Evolutionary conservation across 2,113 vertebrate genomes (phyloP).

Genomic region (Calcarius ornatus): DNA sequence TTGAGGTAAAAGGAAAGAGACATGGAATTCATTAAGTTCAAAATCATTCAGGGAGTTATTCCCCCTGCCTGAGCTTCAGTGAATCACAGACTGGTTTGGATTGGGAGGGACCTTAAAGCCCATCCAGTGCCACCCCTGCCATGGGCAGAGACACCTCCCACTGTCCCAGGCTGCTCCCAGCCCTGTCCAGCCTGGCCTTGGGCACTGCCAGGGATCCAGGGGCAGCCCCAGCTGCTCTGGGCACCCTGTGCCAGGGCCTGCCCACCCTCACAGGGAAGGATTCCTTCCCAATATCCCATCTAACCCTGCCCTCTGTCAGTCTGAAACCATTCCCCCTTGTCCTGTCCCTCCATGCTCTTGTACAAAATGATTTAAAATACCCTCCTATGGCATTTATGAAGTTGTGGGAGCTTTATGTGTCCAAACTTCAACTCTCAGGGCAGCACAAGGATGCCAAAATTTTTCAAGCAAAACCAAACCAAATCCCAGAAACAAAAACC

Average conservation of each 20-base stretch:
- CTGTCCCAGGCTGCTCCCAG: fast-evolving
- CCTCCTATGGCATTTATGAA: not conserved
- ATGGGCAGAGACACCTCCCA: not conserved
- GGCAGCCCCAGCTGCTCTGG: not conserved
- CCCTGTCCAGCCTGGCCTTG: fast-evolving
- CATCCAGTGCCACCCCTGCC: not conserved
- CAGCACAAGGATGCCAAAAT: not conserved
- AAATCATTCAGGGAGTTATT: not conserved
- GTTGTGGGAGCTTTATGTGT: not conserved
- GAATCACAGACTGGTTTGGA: not conserved
- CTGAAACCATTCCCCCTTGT: fast-evolving
- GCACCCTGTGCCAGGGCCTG: not conserved
- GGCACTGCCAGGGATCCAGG: not conserved
- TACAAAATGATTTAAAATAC: not conserved
- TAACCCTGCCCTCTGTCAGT: not conserved
- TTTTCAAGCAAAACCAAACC: not conserved
- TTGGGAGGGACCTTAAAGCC: not conserved
- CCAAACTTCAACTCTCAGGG: not conserved
- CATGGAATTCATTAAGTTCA: not conserved
- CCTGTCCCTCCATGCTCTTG: not conserved
- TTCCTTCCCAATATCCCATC: not conserved
- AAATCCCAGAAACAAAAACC: not conserved
- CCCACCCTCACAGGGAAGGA: fast-evolving
- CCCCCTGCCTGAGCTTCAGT: not conserved
- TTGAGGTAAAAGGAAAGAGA: not conserved